A percentile compares a stretch with the other conserved stretches of the same genome.
Conservation (phyloP, 2,888 invertebrate genomes). For the Drosophila aldrichi region DNA sequence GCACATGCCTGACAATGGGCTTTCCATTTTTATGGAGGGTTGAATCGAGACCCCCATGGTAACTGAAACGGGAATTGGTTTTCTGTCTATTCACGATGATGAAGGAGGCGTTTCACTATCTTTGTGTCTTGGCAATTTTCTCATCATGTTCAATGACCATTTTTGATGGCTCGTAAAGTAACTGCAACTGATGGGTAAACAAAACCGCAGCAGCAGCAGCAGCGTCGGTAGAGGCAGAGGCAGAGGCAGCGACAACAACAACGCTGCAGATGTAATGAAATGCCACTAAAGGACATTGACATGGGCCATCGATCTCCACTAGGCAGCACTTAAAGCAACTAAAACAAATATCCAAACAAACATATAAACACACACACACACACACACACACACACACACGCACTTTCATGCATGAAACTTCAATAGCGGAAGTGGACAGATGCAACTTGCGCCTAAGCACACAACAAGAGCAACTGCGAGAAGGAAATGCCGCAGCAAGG, state of each 20-base stretch:
- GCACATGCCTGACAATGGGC: conserved; percentile 45
- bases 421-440: conserved; percentile 79
- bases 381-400: conserved; percentile 21
- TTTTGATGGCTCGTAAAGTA: conserved; percentile 62
- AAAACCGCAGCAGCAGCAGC: conserved; percentile 43
- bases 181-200: conserved; percentile 65
- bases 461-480: conserved; percentile 41
- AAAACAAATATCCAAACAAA: conserved; percentile 60
- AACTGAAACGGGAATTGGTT: conserved; percentile 44
- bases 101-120: conserved; percentile 51
- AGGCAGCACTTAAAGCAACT: conserved; percentile 59
- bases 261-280: conserved; percentile 71
- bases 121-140: conserved; percentile 68
- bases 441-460: conserved; percentile 75
- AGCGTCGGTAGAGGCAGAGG: not conserved
- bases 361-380: conserved; percentile 30
- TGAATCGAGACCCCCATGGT: conserved; percentile 23
- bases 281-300: conserved; percentile 80
- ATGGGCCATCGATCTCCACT: conserved; percentile 70
- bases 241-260: conserved; percentile 33
- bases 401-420: conserved; percentile 33
- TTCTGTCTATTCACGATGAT: conserved; percentile 57
- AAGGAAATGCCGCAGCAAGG: conserved; percentile 45
- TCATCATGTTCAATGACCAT: conserved; percentile 56
- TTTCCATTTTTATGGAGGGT: conserved; percentile 32